phyloP scores from a whole-genome alignment of 2,113 vertebrate species.

The Cyanocitta stelleri region DNA sequence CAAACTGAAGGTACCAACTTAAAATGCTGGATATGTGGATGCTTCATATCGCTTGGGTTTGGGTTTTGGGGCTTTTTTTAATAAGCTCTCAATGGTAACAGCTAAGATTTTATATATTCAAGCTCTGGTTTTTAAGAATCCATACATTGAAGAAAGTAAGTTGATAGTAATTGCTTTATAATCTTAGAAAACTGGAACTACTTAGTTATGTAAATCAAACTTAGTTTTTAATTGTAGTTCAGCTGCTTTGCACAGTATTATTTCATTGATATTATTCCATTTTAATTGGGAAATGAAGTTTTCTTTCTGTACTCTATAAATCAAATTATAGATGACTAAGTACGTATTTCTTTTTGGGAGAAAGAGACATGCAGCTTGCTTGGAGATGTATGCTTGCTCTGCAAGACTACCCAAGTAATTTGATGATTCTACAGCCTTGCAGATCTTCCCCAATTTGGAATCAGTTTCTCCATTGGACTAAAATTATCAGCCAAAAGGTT shows the following conservation, averaged over 20 bases:
- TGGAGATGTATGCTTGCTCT: not conserved
- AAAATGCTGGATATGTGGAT: not conserved
- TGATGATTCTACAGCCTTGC: not conserved
- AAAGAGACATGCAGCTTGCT: not conserved
- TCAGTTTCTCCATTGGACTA: not conserved
- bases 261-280: not conserved
- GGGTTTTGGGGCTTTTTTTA: not conserved
- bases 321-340: not conserved
- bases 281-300: not conserved
- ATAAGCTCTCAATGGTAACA: not conserved
- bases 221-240: not conserved
- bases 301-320: not conserved
- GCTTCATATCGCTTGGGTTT: not conserved
- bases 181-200: not conserved
- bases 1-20: constrained; percentile 69
- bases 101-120: not conserved
- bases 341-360: not conserved
- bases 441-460: not conserved
- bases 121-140: not conserved
- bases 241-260: not conserved
- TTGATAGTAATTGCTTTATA: not conserved
- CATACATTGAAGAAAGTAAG: not conserved
- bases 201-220: not conserved
- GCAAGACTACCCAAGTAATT: not conserved
- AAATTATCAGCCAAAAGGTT: not conserved